These are phyloP conservation scores for Junco hyemalis DNA, from an alignment of 2,113 vertebrate species.

Conservation along the genomic window DNA sequence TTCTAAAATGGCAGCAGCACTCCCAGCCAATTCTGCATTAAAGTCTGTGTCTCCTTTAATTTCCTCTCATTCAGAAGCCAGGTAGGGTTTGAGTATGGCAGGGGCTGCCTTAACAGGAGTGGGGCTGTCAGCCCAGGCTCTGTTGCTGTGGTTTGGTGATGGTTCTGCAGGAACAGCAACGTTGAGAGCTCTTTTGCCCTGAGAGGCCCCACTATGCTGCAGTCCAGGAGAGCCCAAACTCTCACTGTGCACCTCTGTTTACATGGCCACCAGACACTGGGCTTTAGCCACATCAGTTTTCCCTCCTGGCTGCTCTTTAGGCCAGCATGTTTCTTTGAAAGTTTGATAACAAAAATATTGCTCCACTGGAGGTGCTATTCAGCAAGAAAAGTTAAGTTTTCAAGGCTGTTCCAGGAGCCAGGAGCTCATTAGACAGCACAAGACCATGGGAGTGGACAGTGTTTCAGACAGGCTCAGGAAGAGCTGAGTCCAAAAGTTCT, in stretches of 20 bases:
- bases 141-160: neutral
- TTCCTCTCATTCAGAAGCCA: neutral
- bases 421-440: neutral
- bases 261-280: fast-evolving
- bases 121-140: neutral
- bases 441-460: too few species aligned
- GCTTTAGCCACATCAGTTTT: neutral
- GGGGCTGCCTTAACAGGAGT: neutral
- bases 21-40: neutral
- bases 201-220: neutral
- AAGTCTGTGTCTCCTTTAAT: neutral
- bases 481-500: neutral
- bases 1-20: neutral
- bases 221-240: neutral
- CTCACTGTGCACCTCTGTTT: neutral
- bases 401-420: neutral
- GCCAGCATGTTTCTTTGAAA: neutral
- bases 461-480: neutral
- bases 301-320: neutral
- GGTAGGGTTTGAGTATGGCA: neutral
- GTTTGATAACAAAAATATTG: neutral
- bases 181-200: neutral
- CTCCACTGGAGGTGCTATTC: neutral
- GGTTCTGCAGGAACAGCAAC: neutral
- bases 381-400: neutral